Conservation (phyloP, 2,797 vertebrate genomes). For the Holocentrus rufus region DNA sequence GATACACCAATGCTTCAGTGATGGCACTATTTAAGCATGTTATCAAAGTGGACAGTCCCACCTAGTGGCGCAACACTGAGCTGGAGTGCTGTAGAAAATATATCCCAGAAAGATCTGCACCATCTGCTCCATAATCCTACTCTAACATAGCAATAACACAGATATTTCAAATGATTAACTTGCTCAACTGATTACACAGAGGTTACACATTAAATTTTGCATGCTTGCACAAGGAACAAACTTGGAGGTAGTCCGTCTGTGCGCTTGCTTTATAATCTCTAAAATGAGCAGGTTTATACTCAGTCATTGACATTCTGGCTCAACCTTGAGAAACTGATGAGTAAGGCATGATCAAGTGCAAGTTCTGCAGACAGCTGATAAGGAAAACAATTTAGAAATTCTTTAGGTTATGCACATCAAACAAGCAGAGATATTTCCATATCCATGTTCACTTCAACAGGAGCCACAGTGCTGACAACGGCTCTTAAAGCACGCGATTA, state of each 20-base stretch:
- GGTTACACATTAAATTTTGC: constrained; percentile 7
- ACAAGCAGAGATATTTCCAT: constrained; percentile 51
- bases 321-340: constrained; percentile 80
- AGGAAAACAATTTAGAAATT: constrained; percentile 46
- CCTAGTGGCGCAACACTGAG: constrained; percentile 67
- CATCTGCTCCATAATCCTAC: background rate
- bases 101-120: background rate
- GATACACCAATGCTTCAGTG: constrained; percentile 16
- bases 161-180: background rate
- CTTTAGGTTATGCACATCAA: constrained; percentile 68
- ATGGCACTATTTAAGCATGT: background rate
- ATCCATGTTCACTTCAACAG: constrained; percentile 54
- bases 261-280: constrained; percentile 34
- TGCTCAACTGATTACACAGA: background rate
- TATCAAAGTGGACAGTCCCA: constrained; percentile 67
- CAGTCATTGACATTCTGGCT: constrained; percentile 61
- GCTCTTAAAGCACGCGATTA: constrained; percentile 58
- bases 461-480: constrained; percentile 72
- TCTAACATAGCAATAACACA: background rate
- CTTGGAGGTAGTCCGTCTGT: too few species aligned
- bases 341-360: constrained; percentile 64
- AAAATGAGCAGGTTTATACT: constrained; percentile 27
- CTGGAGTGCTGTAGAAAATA: background rate
- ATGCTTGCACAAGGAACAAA: background rate
- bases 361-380: constrained; percentile 62